Percentiles rank a stretch among this genome's conserved stretches.
These are phyloP conservation scores for Brachionus rotundiformis DNA, from an alignment of 1,140 invertebrate genomes.

Conservation along the genomic window DNA sequence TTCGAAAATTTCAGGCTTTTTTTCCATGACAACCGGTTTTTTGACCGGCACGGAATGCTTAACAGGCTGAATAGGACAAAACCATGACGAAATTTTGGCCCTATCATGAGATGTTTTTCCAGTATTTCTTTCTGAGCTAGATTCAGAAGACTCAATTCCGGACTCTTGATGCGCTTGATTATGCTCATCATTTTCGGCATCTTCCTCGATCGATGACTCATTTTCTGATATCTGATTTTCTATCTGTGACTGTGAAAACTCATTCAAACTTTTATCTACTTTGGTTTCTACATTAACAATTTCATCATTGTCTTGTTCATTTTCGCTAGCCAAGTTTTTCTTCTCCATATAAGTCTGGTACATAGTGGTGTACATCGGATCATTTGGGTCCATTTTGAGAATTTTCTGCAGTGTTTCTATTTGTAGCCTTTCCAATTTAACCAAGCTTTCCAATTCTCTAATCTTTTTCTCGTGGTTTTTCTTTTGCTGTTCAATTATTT, in stretches of 20 bases:
- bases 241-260: neutral
- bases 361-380: neutral
- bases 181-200: neutral
- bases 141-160: constrained; percentile 30
- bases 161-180: constrained; percentile 7
- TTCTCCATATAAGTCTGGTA: neutral
- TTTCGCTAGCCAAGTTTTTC: neutral
- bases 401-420: neutral
- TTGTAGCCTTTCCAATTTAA: constrained; percentile 16
- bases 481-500: neutral
- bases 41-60: neutral
- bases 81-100: constrained; percentile 12
- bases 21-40: neutral
- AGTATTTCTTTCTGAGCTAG: neutral
- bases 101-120: neutral
- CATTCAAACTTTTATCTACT: neutral
- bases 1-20: constrained; percentile 11
- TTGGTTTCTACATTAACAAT: neutral
- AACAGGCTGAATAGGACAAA: constrained; percentile 14
- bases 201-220: neutral
- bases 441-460: neutral
- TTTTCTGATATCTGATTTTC: constrained; percentile 15
- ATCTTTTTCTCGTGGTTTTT: constrained; percentile 19
- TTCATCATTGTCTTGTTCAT: neutral
- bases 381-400: neutral